Evolutionary conservation across 2,113 vertebrate genomes (phyloP).

Genomic region (Xyliphius kryptos): DNA sequence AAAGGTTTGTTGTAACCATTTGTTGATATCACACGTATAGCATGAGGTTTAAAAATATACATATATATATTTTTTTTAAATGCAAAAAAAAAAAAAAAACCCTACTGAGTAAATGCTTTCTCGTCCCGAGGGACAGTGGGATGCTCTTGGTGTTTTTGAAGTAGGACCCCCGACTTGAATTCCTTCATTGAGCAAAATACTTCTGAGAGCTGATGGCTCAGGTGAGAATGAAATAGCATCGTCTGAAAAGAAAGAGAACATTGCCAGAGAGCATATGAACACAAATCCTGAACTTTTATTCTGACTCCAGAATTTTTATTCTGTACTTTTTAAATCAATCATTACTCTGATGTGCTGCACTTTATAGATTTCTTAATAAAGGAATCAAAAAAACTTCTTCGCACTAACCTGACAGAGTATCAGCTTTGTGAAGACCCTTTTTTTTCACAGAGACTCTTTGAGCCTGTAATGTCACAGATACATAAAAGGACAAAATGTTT

Average conservation of each 20-base stretch:
- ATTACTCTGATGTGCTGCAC: no score
- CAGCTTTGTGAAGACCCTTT: conserved; percentile 40
- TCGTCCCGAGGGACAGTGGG: conserved; percentile 45
- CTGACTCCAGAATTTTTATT: no score
- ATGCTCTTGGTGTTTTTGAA: conserved; percentile 40
- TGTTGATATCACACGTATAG: no score
- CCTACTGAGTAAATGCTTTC: conserved; percentile 52
- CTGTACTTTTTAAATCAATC: no score
- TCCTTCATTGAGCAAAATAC: conserved; percentile 54
- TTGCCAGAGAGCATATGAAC: no score
- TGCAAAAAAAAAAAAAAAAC: no score
- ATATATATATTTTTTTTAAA: no score
- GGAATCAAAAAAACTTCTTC: not conserved
- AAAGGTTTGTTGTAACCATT: no score
- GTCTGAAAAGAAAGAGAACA: not conserved
- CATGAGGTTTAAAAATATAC: no score
- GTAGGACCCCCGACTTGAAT: conserved; percentile 36
- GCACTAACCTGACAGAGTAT: conserved; percentile 44
- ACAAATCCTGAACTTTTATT: no score
- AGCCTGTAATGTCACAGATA: conserved; percentile 43
- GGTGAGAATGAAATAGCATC: conserved; percentile 47
- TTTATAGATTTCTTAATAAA: no score
- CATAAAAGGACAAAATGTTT: no score
- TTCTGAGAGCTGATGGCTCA: conserved; percentile 47
- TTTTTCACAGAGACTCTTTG: conserved; percentile 59